A percentile compares a stretch with the other conserved stretches of the same genome.
These are phyloP conservation scores for Saccopteryx bilineata DNA, from an alignment of 2,113 vertebrate genomes.

Conservation along the genomic window DNA sequence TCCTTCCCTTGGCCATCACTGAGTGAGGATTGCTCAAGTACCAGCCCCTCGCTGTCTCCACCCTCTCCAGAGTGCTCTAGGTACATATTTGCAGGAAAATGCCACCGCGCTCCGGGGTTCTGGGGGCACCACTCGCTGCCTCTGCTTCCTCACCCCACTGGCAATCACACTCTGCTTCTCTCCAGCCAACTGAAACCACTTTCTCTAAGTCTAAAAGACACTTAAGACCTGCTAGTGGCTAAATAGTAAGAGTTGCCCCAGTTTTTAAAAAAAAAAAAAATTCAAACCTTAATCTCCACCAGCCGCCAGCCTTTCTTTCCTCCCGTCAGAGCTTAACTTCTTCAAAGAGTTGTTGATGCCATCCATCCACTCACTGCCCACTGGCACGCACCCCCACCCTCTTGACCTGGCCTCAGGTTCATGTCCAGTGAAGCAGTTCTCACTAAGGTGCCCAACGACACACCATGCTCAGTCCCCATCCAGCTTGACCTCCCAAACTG, in stretches of 20 bases:
- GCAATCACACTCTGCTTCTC: not conserved
- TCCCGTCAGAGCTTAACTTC: not conserved
- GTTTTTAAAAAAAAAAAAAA: not conserved
- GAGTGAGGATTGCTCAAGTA: not conserved
- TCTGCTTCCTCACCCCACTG: not conserved
- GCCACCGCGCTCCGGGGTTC: not conserved
- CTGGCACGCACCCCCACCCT: rapidly evolving
- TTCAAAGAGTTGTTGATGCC: not conserved
- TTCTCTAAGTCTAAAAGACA: not conserved
- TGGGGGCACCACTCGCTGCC: not conserved
- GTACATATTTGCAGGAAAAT: not conserved
- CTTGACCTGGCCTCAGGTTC: not conserved
- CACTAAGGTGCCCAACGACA: not conserved
- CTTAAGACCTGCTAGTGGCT: not conserved
- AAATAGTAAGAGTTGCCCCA: not conserved
- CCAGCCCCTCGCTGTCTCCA: not conserved
- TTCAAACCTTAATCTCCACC: not conserved
- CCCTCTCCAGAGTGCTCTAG: too few species aligned
- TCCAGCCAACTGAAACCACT: not conserved
- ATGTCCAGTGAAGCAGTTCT: rapidly evolving
- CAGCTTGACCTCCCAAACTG: not conserved
- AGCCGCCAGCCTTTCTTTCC: not conserved
- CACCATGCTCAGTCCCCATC: too few species aligned
- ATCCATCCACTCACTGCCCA: too few species aligned
- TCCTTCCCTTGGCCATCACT: not conserved